Evolutionary conservation across 2,797 vertebrate genomes (phyloP), one percentile per base, ranked within the genome.

Genomic region (Euphonia xanthogaster): DNA sequence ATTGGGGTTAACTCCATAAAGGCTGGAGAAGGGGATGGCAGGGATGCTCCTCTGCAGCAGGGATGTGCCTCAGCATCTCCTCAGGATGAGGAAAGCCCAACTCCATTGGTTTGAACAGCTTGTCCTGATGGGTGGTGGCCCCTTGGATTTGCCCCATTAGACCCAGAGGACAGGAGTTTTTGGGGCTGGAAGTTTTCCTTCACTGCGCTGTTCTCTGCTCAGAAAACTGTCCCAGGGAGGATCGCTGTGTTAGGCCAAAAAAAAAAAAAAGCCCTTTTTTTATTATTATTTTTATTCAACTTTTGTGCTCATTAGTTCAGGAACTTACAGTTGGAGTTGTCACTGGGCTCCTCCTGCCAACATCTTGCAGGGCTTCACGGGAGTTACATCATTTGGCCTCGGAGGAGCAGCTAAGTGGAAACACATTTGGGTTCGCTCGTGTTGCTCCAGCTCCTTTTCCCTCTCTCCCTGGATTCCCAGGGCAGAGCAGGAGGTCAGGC

Each of bases 261-360:
- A 18, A 8, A 44, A 48, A 86, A 89, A 92, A 54, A 25, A 57
- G 23, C 15, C 3, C 1, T 6, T 45, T 55, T 55, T 67, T 71
- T 65, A 53, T 57, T 47, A 33, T 57, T 44, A 76, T 86, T 95
- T 95, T 77, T 20, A 51, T 90, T 66, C 91, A 72, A 79, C 55
- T 88, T 96, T 88, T 68, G 72, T 88, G 61, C 88, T 96, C 75
- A 71, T 96, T 95, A 96, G 95, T 88, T 76, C 40, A 93, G 93
- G 90, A 96, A 86, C 96, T 92, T 97, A 93, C 96, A 95, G 94
- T 96, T 96, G 96, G 94, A 96, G 81, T 58, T 96, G 94, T 95
- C 96, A 86, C 42, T 48, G 40, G 54, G 75, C 31, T 76, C 72
- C 48, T 78, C 91, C 51, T 95, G 95, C 93, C 91, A 90, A 74